phyloP scores from a whole-genome alignment of 2,113 vertebrate species.

The Anser cygnoides region DNA sequence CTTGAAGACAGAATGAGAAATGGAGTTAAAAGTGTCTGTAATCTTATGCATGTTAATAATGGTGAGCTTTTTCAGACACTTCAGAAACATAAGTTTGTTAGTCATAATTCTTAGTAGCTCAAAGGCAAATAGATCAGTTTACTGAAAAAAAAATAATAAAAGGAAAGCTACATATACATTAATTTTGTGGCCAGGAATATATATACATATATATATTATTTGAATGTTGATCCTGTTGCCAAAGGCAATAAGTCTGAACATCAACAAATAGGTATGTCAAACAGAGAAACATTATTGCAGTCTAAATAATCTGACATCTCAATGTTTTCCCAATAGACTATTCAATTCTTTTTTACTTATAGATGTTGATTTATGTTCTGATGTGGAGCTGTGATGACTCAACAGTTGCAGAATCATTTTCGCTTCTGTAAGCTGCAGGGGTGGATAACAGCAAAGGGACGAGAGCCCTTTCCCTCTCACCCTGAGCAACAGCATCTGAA shows the following conservation, averaged over 20 bases:
- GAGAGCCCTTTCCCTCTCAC: neutral
- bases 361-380: neutral
- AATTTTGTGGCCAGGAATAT: constrained; percentile 8
- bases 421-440: neutral
- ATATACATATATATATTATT: no score
- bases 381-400: neutral
- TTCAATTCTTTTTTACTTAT: neutral
- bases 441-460: neutral
- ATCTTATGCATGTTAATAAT: constrained; percentile 6
- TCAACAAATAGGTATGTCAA: constrained; percentile 11
- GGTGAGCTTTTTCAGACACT: neutral
- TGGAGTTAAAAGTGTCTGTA: neutral
- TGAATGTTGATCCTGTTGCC: neutral
- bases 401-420: neutral
- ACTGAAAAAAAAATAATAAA: neutral
- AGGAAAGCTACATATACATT: neutral
- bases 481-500: neutral
- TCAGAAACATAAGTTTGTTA: constrained; percentile 41
- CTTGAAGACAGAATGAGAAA: constrained; percentile 47
- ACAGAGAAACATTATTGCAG: neutral
- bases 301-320: neutral
- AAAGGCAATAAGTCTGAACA: neutral
- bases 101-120: constrained; percentile 33
- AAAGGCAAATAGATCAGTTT: constrained; percentile 43
- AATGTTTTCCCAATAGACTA: neutral